phyloP scores from a whole-genome alignment of 2,113 vertebrate genomes.

The Cyanocitta stelleri region DNA sequence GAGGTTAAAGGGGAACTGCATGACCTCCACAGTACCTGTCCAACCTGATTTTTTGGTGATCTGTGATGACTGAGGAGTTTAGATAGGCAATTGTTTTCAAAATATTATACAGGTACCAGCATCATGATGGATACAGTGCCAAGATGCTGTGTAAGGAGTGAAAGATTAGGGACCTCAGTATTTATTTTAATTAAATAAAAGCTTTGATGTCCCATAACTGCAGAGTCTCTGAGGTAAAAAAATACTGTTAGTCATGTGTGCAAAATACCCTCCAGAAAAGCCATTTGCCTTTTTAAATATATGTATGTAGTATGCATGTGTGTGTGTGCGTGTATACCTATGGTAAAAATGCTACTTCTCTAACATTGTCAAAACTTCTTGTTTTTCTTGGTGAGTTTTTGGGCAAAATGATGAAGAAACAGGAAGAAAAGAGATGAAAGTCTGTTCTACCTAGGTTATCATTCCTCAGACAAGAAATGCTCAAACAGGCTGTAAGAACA shows the following conservation, averaged over 20 bases:
- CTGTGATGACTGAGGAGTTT: background rate
- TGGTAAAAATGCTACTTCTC: background rate
- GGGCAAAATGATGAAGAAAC: background rate
- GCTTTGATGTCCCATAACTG: background rate
- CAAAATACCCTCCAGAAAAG: background rate
- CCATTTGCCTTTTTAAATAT: background rate
- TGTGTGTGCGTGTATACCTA: background rate
- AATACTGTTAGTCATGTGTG: background rate
- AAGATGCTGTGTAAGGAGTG: background rate
- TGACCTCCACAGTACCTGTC: background rate
- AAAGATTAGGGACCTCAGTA: background rate
- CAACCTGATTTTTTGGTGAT: background rate
- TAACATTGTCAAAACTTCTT: background rate
- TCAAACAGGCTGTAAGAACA: background rate
- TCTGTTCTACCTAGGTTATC: background rate
- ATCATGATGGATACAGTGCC: background rate
- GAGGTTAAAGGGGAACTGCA: background rate
- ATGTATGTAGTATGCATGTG: fast-evolving
- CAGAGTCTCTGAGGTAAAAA: background rate
- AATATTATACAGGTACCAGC: background rate
- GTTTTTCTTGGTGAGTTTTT: background rate
- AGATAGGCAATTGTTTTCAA: background rate
- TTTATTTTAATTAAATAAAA: background rate
- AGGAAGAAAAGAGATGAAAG: background rate
- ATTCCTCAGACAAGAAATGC: background rate